Percentiles rank a stretch among this genome's conserved stretches.
phyloP scores from a whole-genome alignment of 2,797 vertebrate genomes.

The Prionace glauca region DNA sequence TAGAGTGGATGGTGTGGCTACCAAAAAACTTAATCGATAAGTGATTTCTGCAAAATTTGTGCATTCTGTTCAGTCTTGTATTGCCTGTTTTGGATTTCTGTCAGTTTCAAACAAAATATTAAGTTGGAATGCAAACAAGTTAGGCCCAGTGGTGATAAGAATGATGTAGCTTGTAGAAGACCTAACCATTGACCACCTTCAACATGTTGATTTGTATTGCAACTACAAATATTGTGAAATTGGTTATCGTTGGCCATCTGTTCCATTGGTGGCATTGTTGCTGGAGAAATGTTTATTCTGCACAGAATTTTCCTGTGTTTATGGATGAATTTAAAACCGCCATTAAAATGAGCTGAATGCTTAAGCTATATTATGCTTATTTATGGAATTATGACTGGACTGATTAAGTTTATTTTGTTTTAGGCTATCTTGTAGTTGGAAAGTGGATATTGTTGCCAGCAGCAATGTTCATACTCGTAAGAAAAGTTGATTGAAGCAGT shows the following conservation, averaged over 20 bases:
- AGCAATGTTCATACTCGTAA: background rate
- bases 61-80: background rate
- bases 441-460: background rate
- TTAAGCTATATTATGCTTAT: background rate
- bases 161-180: background rate
- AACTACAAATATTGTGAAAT: background rate
- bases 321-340: background rate
- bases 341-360: background rate
- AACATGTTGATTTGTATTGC: background rate
- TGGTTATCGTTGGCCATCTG: background rate
- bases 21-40: background rate
- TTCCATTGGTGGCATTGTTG: background rate
- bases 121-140: background rate
- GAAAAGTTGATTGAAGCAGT: background rate
- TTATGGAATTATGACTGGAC: background rate
- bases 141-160: background rate
- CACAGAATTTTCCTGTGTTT: background rate
- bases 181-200: too few relatives aligned
- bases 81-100: background rate
- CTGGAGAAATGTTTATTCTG: background rate
- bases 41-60: background rate
- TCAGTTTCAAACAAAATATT: background rate
- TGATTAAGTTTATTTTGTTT: background rate
- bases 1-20: background rate
- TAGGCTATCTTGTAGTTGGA: background rate